Evolutionary conservation across 1,140 invertebrate species (phyloP).

Genomic region (Xylocopa sonorina): DNA sequence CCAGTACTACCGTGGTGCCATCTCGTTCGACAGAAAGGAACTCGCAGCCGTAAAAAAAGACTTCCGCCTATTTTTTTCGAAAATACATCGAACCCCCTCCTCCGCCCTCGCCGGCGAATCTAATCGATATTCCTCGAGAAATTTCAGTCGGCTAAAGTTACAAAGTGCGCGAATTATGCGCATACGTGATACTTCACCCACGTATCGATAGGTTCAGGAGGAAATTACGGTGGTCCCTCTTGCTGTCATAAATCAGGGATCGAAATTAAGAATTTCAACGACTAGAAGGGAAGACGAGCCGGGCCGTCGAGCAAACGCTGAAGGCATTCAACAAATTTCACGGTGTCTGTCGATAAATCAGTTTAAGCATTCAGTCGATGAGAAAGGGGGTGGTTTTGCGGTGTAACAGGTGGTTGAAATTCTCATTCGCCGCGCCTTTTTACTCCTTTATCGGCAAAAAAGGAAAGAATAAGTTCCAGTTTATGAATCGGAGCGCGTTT

Average conservation of each 20-base stretch:
- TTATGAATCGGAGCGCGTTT: slow-evolving; percentile 76
- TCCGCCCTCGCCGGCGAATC: not conserved
- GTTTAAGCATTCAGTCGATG: slow-evolving; percentile 74
- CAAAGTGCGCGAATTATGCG: not conserved
- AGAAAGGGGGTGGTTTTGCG: slow-evolving; percentile 72
- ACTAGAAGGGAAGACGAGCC: slow-evolving; percentile 1
- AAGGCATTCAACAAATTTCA: slow-evolving; percentile 64
- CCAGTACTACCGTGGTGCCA: slow-evolving; percentile 31
- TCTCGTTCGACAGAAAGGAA: slow-evolving; percentile 1
- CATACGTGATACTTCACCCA: not conserved
- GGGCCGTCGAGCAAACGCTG: slow-evolving; percentile 49
- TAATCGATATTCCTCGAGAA: not conserved
- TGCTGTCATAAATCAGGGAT: slow-evolving; percentile 21
- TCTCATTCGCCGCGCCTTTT: slow-evolving; percentile 77
- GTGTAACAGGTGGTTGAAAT: slow-evolving; percentile 80
- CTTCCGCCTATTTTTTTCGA: not conserved
- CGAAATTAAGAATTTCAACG: slow-evolving; percentile 44
- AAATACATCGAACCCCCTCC: not conserved
- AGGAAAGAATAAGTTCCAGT: slow-evolving; percentile 76
- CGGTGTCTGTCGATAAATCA: slow-evolving; percentile 78
- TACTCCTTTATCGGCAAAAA: slow-evolving; percentile 78
- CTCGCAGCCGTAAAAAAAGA: slow-evolving; percentile 10
- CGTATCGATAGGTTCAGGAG: not conserved
- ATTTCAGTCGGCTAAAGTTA: not conserved
- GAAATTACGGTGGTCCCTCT: not conserved